Base-by-base conservation (phyloP, 2,888 invertebrate species). In the Galerucella nymphaeae region DNA sequence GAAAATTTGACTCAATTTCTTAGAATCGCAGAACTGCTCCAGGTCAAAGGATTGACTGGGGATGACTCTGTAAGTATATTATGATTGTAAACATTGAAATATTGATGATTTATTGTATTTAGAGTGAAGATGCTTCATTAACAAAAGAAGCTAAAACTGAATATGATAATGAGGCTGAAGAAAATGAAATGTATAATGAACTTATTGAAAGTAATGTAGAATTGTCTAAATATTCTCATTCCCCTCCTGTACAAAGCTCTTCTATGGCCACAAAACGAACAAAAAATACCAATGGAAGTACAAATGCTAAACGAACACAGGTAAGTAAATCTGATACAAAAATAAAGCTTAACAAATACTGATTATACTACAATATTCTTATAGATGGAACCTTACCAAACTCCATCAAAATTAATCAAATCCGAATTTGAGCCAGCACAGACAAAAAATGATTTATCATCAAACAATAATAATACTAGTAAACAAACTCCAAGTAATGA, bases 1-100 rank as follows among this genome's bases (percentile, higher is more conserved):
- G 92, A 92, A 78, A 92, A 93, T 83, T 87, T 93, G 4, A 89
- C 91, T 0, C 89, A 90, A n/a, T 92, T 93, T 83, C 85, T 93
- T 55, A 90, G 92, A 83, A 92, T 92, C 11, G 93, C 93, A 16
- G 93, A 93, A 81, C 87, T 91, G 73, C 87, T 93, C 66, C 92
- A 93, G 85, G 90, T 93, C 73, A 92, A 93, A 83, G 93, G 93
- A 20, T 87, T 93, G 64, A 92, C 93, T 18, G 86, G 86, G 58
- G 87, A 87, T 79, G 87, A 87, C 81, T 83, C 86, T 70, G 87
- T 87, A 82, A 85, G 84, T 82, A 65, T 41, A n/a, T 48, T 20
- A 1, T 13, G 9, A 14, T 14, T 48, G 48, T 64, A 18, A 18
- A 16, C n/a, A 13, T 10, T 18, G 18, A 67, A 67, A 53, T 58